Evolutionary conservation across 2,113 vertebrate genomes (phyloP).

Genomic region (Clarias batrachus): DNA sequence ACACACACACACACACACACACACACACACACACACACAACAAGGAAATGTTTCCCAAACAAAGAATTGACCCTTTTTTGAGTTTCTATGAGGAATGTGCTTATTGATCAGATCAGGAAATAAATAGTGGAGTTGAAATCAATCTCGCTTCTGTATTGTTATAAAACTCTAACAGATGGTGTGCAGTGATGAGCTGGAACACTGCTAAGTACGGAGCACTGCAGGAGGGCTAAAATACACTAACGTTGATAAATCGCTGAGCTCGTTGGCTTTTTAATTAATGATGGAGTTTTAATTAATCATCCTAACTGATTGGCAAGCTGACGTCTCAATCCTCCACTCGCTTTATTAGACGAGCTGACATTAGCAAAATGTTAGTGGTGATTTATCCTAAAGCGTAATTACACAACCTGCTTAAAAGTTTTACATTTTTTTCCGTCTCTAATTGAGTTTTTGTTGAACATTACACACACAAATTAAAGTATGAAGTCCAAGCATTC

Average conservation of each 20-base stretch:
- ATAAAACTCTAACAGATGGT: not conserved
- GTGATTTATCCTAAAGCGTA: not conserved
- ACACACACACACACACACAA: not conserved
- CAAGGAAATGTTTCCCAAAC: not conserved
- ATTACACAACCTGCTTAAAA: not conserved
- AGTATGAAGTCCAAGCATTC: not conserved
- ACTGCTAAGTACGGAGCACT: not conserved
- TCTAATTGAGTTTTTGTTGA: not conserved
- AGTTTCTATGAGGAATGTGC: not conserved
- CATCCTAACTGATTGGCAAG: slow-evolving; percentile 16
- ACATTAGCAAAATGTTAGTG: not conserved
- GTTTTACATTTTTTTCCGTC: no score
- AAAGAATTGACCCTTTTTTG: not conserved
- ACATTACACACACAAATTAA: not conserved
- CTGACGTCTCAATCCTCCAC: slow-evolving; percentile 20
- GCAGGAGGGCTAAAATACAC: slow-evolving; percentile 1
- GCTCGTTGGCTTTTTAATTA: slow-evolving; percentile 14
- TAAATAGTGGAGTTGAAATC: not conserved
- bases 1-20: not conserved
- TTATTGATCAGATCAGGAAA: not conserved
- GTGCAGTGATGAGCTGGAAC: slow-evolving; percentile 16
- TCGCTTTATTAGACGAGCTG: not conserved
- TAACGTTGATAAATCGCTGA: not conserved
- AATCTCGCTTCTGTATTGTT: not conserved
- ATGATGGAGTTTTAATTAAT: slow-evolving; percentile 23